Base-by-base conservation (phyloP, 2,113 vertebrate species). In the Trochalopteron elliotii region DNA sequence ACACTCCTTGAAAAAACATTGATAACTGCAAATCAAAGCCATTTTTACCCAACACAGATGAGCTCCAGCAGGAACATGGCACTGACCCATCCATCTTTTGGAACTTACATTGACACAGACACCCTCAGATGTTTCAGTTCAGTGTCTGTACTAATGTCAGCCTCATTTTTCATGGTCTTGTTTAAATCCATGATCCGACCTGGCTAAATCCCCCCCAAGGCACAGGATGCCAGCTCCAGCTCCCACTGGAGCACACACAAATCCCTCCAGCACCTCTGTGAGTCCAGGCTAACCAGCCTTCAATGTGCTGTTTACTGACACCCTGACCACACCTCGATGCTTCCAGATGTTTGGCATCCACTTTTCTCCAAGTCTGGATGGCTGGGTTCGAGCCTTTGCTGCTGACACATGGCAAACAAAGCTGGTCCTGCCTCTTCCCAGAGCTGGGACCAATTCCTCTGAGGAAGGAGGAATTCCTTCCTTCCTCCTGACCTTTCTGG, bases 251-350 rank as follows among this genome's bases (percentile, higher is more conserved):
- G 33, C 4, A 1, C 61, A 30, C 14, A 3, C 0, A 0, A 67
- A 15, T 7, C 74, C 47, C 71, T 74, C 12, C 61, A 61, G 44
- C 31, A 18, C 25, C 21, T 50, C 52, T 59, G 52, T 17, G 61
- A 67, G 61, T 35, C 44, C 71, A 76, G 71, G 21, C 35, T 31
- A 60, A 39, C 7, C 67, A 55, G 39, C 44, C 61, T 33, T 24
- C 56, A 23, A 16, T 4, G 0, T 0, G 4, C 39, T 52, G 6
- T 9, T 39, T 14, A 11, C 57, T 0, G 2, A 60, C 5, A 31
- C 30, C 52, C 23, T n/a, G 21, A 44, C 10, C 50, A 60, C 56
- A 40, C 16, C 30, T 7, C 0, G 1, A 2, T 25, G 18, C 45
- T 77, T 44, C 40, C 65, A 56, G 15, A 7, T 4, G 9, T 44